Conservation (phyloP, 92 coral and sea anemone species). For the Virgularia gustaviana region DNA sequence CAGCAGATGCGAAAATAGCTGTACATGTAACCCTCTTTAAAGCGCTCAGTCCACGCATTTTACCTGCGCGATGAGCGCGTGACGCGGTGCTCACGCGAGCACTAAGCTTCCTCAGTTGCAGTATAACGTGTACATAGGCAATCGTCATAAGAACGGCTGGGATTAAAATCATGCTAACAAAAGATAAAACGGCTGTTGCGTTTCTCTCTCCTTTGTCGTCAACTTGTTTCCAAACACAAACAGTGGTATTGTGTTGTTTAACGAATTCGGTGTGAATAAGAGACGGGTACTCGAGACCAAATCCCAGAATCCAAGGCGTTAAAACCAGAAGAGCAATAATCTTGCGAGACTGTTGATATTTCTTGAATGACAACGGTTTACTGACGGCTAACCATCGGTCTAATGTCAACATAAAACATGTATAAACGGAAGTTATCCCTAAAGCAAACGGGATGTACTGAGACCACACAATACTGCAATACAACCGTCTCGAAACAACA, state of each 20-base stretch:
- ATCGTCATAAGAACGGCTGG: slow-evolving; percentile 64
- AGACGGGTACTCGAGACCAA: slow-evolving; percentile 10
- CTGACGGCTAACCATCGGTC: slow-evolving; percentile 79
- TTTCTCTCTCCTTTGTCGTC: neutral
- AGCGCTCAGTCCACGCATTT: neutral
- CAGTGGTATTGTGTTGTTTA: neutral
- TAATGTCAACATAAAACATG: slow-evolving; percentile 65
- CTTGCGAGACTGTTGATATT: slow-evolving; percentile 37
- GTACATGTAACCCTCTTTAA: slow-evolving; percentile 16
- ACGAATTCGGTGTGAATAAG: neutral
- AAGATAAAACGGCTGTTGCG: neutral
- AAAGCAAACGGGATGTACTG: slow-evolving; percentile 64
- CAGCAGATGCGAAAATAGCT: slow-evolving; percentile 48
- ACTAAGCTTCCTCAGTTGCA: slow-evolving; percentile 46
- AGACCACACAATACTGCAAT: slow-evolving; percentile 69
- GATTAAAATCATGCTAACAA: slow-evolving; percentile 21
- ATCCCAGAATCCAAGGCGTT: slow-evolving; percentile 54
- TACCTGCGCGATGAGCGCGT: too few species aligned
- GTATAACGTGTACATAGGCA: slow-evolving; percentile 54
- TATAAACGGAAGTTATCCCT: slow-evolving; percentile 58
- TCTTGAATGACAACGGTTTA: slow-evolving; percentile 56
- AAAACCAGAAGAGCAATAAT: slow-evolving; percentile 35
- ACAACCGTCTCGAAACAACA: slow-evolving; percentile 52
- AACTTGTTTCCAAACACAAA: slow-evolving; percentile 4
- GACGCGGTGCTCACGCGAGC: slow-evolving; percentile 14